Conservation (phyloP, 1,140 invertebrate species). For the Trachymyrmex septentrionalis region DNA sequence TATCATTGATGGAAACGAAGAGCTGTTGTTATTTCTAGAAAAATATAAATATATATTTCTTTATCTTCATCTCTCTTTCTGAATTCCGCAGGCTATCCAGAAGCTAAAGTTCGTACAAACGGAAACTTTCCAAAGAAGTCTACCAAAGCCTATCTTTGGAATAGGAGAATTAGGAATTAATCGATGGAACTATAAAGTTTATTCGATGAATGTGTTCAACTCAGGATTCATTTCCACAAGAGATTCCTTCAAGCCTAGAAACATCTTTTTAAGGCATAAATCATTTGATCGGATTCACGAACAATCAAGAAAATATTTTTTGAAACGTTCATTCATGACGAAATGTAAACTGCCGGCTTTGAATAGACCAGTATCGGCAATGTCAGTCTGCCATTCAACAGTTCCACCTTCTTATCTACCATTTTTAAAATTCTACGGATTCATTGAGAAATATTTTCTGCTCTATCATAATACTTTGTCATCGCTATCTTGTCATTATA, state of each 20-base stretch:
- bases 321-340: background rate
- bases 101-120: background rate
- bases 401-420: background rate
- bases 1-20: background rate
- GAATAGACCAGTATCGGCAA: background rate
- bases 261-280: background rate
- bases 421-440: background rate
- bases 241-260: background rate
- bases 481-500: background rate
- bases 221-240: background rate
- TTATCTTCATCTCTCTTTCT: conserved; percentile 21
- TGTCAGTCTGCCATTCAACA: background rate
- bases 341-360: background rate
- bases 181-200: background rate
- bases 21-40: conserved; percentile 17
- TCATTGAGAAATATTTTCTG: conserved; percentile 24
- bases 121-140: background rate
- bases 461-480: no score
- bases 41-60: conserved; percentile 28
- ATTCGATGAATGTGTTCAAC: background rate
- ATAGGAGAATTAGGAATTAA: background rate
- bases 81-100: conserved; percentile 32
- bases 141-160: background rate
- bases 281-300: background rate
- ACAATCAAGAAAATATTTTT: background rate